Evolutionary conservation across 2,888 invertebrate species (phyloP), one percentile per base, ranked within the genome.

Genomic region (Shargacucullia verbasci): DNA sequence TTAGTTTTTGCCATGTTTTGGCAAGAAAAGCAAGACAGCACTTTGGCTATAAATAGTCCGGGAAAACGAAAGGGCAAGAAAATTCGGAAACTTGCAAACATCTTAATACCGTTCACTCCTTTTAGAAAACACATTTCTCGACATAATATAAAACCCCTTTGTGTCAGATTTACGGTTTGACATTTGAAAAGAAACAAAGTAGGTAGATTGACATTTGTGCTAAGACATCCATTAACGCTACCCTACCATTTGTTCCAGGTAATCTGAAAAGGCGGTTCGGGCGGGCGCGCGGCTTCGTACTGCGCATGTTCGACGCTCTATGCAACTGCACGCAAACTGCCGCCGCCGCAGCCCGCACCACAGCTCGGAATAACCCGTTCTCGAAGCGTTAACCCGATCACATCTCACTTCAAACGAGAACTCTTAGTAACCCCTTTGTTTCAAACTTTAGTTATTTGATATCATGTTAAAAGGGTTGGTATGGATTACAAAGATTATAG

Each of bases 301-400:
- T 95, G 47, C 94, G 95, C 60, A 91, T 95, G 82, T 95, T 95
- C 74, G 95, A 95, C 82, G 95, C 95, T 6, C 94, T 95, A 43
- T 95, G 95, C 87, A 95, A 95, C 87, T 95, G 95, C 78, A 95
- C 95, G 59, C 95, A 95, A 76, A 94, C 95, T 0, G 88, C 88
- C 14, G 95, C 95, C 6, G 91, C 94, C 11, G 95, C 95, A 38
- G 95, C 95, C 2, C 88, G 93, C 70, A 89, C 91, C 33, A 89
- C 88, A 53, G 92, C 92, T 11, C 87, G 93, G 50, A 92, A 92
- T 78, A 93, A 93, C 61, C 92, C 82, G 2, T 82, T 82, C 77
- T 85, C 89, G 33, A 94, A 94, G 83, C 93, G 93, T 80, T 94
- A 90, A 87, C 73, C 67, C 73, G 82, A 79, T 81, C 80, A 80